These are phyloP conservation scores for Cichladusa arquata DNA, from an alignment of 2,113 vertebrate species.

Conservation along the genomic window DNA sequence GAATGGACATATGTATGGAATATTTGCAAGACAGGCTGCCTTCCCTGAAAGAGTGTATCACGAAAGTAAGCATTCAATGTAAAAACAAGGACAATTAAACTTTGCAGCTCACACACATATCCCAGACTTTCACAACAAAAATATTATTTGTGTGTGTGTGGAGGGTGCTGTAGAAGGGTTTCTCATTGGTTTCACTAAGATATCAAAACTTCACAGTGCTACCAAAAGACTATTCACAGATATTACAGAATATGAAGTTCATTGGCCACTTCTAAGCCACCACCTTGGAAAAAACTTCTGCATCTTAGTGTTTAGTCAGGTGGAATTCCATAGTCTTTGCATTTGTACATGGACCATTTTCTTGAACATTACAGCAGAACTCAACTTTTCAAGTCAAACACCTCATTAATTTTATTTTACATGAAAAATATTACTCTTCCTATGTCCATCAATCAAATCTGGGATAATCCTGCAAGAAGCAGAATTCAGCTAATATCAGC, in stretches of 20 bases:
- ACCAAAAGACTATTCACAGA: background rate
- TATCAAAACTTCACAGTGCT: background rate
- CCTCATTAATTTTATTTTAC: background rate
- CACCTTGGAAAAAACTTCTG: background rate
- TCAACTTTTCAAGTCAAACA: background rate
- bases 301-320: background rate
- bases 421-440: background rate
- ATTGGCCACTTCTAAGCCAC: background rate
- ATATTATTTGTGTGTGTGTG: rapidly evolving
- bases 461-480: background rate
- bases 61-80: background rate
- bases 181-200: background rate
- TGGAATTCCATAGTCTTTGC: background rate
- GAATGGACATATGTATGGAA: background rate
- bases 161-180: background rate
- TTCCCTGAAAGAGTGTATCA: background rate
- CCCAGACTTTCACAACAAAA: background rate
- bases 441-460: background rate
- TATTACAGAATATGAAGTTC: background rate
- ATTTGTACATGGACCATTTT: background rate
- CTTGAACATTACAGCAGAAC: background rate
- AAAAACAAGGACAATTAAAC: background rate
- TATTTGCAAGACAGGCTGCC: background rate
- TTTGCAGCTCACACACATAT: background rate
- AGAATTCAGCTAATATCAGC: background rate